These are phyloP conservation scores for Danio albolineatus DNA, from an alignment of 2,797 vertebrate genomes.

Conservation along the genomic window DNA sequence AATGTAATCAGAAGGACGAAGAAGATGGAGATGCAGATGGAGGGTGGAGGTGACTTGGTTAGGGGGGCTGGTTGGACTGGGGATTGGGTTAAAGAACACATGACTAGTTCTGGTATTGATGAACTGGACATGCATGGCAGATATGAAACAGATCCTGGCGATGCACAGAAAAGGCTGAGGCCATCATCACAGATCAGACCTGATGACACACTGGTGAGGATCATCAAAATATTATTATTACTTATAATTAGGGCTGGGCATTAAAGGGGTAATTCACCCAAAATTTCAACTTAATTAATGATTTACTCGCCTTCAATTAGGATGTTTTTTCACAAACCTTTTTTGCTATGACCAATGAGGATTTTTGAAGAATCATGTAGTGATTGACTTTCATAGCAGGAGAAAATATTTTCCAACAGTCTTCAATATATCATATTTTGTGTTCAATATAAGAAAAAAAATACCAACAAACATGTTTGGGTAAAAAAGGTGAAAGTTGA, in stretches of 20 bases:
- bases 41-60: not conserved
- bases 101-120: conserved; percentile 2
- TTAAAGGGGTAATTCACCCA: not conserved
- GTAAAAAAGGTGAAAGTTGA: no score
- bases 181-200: not conserved
- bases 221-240: not conserved
- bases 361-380: no score
- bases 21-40: not conserved
- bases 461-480: no score
- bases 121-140: not conserved
- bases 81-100: conserved; percentile 43
- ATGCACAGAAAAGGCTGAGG: conserved; percentile 8
- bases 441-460: no score
- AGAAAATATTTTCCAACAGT: no score
- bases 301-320: no score
- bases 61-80: not conserved
- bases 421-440: no score
- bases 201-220: conserved; percentile 57
- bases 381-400: no score
- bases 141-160: conserved; percentile 22
- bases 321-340: no score
- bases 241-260: not conserved
- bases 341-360: no score
- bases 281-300: no score
- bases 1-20: not conserved